Conservation (phyloP, 1,140 invertebrate species). For the Tigriopus japonicus region DNA sequence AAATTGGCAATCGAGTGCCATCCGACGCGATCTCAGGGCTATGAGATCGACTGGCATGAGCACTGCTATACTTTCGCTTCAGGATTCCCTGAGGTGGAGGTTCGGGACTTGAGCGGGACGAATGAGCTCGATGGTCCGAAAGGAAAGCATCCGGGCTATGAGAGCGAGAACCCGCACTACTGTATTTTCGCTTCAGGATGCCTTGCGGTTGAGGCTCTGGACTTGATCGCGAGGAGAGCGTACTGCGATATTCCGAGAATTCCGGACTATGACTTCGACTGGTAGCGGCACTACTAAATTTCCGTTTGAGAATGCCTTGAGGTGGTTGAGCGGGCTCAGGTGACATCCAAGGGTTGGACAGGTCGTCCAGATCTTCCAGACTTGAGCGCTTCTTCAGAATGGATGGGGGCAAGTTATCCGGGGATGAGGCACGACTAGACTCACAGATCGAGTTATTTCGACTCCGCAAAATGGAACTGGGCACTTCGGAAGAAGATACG, state of each 20-base stretch:
- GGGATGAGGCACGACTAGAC: too few relatives aligned
- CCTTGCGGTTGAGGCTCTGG: slow-evolving; percentile 20
- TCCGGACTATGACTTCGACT: too few relatives aligned
- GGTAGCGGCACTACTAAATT: slow-evolving; percentile 22
- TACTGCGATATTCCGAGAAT: too few relatives aligned
- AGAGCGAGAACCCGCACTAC: background rate
- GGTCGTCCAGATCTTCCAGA: slow-evolving; percentile 26
- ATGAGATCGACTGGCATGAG: slow-evolving; percentile 18
- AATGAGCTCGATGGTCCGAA: too few relatives aligned
- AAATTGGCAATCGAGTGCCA: slow-evolving; percentile 42
- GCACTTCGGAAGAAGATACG: slow-evolving; percentile 25
- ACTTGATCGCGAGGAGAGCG: slow-evolving; percentile 26
- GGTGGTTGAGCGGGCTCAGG: too few relatives aligned
- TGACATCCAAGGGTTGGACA: too few relatives aligned
- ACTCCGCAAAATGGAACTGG: slow-evolving; percentile 1
- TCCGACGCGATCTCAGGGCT: slow-evolving; percentile 16
- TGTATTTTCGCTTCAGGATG: slow-evolving; percentile 26
- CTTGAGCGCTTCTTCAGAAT: slow-evolving; percentile 47
- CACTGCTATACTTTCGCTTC: slow-evolving; percentile 29
- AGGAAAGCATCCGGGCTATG: too few relatives aligned
- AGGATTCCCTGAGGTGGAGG: slow-evolving; percentile 19
- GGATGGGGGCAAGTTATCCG: slow-evolving; percentile 32
- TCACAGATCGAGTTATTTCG: slow-evolving; percentile 5
- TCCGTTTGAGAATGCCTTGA: background rate
- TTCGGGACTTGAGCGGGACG: slow-evolving; percentile 26